Conservation (phyloP, 2,888 invertebrate species). For the Tetropium fuscum region DNA sequence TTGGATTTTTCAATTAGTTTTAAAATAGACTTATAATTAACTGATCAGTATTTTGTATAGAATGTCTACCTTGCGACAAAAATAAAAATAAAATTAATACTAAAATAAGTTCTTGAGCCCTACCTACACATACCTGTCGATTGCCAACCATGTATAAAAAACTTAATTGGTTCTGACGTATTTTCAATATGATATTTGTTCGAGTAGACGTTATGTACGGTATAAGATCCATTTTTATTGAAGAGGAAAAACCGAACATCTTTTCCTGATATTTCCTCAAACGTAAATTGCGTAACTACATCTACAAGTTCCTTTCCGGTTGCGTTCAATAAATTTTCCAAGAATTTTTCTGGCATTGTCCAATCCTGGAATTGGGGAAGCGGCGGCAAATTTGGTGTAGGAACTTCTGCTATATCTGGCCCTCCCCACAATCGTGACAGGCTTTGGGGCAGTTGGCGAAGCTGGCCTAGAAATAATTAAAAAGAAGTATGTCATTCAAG, state of each 20-base stretch:
- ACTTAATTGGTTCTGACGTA: conserved; percentile 39
- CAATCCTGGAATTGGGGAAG: conserved; percentile 3
- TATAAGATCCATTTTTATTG: conserved; percentile 22
- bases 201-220: conserved; percentile 13
- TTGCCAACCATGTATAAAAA: conserved; percentile 49
- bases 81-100: too few relatives aligned
- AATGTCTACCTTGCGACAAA: too few relatives aligned
- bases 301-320: conserved; percentile 34
- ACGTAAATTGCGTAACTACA: conserved; percentile 34
- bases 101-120: too few relatives aligned
- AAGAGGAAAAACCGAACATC: conserved; percentile 37
- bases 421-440: too few relatives aligned
- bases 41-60: too few relatives aligned
- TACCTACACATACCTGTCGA: conserved; percentile 40
- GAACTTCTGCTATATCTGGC: too few relatives aligned
- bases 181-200: conserved; percentile 23
- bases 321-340: conserved; percentile 36
- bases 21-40: too few relatives aligned
- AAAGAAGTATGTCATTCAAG: too few relatives aligned
- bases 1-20: too few relatives aligned
- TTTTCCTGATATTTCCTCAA: conserved; percentile 31
- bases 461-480: too few relatives aligned
- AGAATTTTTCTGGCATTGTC: conserved; percentile 31
- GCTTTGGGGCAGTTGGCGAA: too few relatives aligned
- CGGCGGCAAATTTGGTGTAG: background rate